These are phyloP conservation scores for Cydia amplana DNA, from an alignment of 1,140 invertebrate species.

Conservation along the genomic window DNA sequence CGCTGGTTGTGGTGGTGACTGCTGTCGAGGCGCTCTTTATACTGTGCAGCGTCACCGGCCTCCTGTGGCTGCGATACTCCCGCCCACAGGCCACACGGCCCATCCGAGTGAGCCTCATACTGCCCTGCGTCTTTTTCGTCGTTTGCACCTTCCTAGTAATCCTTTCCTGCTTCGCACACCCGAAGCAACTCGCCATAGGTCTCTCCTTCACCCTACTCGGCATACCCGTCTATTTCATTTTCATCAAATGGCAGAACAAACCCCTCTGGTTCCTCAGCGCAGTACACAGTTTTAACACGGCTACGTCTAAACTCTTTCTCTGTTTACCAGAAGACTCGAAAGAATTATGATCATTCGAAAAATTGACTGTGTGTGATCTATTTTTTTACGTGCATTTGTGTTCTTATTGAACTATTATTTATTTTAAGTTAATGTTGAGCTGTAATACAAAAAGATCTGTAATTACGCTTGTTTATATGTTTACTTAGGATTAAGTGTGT, in stretches of 20 bases:
- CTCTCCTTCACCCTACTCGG: constrained; percentile 87
- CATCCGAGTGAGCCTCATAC: constrained; percentile 86
- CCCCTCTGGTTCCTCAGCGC: constrained; percentile 79
- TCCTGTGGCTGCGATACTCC: constrained; percentile 92
- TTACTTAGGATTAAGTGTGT: constrained; percentile 18
- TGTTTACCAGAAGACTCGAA: constrained; percentile 84
- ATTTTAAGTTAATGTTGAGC: constrained; percentile 26
- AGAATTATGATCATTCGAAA: constrained; percentile 65
- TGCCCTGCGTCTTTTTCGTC: constrained; percentile 92
- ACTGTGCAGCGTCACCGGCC: constrained; percentile 90
- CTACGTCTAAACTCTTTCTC: constrained; percentile 87
- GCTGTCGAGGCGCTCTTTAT: constrained; percentile 97
- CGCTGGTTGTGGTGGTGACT: constrained; percentile 95
- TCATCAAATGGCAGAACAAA: constrained; percentile 91
- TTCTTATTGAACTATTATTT: constrained; percentile 26
- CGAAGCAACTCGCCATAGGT: constrained; percentile 91
- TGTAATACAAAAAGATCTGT: constrained; percentile 29
- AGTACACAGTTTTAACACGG: constrained; percentile 83
- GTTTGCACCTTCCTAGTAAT: constrained; percentile 93
- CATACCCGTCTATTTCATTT: constrained; percentile 93
- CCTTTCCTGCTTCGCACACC: constrained; percentile 87
- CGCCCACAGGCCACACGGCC: constrained; percentile 87
- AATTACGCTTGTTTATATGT: constrained; percentile 23
- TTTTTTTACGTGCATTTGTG: constrained; percentile 36
- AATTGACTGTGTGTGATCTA: constrained; percentile 34